Base-by-base conservation (phyloP, 2,113 vertebrate genomes). In the Channa argus region DNA sequence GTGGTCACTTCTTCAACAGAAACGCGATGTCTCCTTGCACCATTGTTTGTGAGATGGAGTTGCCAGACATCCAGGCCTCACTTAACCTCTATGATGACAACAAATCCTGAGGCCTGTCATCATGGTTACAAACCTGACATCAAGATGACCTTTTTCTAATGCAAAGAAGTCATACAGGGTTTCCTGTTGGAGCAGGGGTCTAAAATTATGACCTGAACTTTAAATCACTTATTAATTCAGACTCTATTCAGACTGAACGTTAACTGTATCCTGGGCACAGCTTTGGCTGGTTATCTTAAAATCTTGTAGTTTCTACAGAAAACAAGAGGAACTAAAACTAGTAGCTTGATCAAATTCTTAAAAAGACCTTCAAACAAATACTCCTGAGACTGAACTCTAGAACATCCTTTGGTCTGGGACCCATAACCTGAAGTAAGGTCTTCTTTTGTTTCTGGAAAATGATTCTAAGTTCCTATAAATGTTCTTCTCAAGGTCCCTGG, bases 41-140 rank as follows among this genome's bases (percentile, higher is more conserved):
- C 61, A 87, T 96, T 71, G 95, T 95, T 63, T 97, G 96, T 53
- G 97, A 98, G 79, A 95, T 96, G 45, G 97, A 98, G 91, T 95
- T 99, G 77, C 96, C 97, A 0, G 94, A 96, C 46, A 95, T 98
- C 3, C 96, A 98, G 89, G 96, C 96, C 15, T 95, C 96, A 12
- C 90, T 97, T 65, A 96, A 98, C 90, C 95, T 96, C 81, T 97
- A 96, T 2, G 97, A 98, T 0, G 96, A 98, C 80, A 98, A 98
- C 93, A 99, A 99, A 93, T 98, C 97, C 88, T 98, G 97, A 99
- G 92, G 71, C 45, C 38, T 9, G 11, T 76, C 38, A 12, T 39
- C 76, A 47, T n/a, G 68, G 53, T 77, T 63, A 63, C 55, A 1
- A 10, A 46, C 62, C 39, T 7, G 4, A 41, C 39, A 7, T 41